Conservation (phyloP, 2,797 vertebrate species). For the Pseudochromis fuscus region DNA sequence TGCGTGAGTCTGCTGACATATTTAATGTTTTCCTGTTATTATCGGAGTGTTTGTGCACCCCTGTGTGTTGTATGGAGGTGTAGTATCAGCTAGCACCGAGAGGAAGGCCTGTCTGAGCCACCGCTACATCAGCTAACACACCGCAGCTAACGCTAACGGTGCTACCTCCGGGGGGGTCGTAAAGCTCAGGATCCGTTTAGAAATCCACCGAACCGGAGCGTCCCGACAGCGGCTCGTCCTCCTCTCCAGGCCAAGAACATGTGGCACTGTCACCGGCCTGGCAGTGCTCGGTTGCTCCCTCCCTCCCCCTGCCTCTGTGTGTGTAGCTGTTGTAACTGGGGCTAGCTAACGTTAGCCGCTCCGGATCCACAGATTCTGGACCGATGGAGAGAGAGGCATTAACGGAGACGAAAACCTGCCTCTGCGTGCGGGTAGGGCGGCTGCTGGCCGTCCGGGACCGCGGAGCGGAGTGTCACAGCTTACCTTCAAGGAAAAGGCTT, state of each 20-base stretch:
- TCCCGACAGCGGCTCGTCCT: not conserved
- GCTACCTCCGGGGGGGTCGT: constrained; percentile 30
- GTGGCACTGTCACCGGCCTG: constrained; percentile 29
- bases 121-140: constrained; percentile 25
- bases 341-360: constrained; percentile 62
- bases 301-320: not conserved
- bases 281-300: not conserved
- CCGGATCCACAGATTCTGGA: constrained; percentile 21
- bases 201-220: not conserved
- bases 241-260: not conserved
- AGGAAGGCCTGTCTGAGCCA: constrained; percentile 51
- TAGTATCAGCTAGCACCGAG: not conserved
- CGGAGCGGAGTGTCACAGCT: constrained; percentile 55
- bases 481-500: constrained; percentile 84
- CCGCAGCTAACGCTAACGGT: constrained; percentile 56
- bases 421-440: constrained; percentile 11
- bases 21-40: not conserved
- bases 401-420: constrained; percentile 2
- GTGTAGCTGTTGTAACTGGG: not conserved
- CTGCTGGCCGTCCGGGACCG: not conserved
- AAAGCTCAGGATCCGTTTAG: not conserved
- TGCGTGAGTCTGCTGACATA: accelerated
- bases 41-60: not conserved
- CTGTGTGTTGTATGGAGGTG: not conserved
- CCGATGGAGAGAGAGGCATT: no score